Evolutionary conservation across 2,797 vertebrate genomes (phyloP).

Genomic region (Bradypus variegatus): DNA sequence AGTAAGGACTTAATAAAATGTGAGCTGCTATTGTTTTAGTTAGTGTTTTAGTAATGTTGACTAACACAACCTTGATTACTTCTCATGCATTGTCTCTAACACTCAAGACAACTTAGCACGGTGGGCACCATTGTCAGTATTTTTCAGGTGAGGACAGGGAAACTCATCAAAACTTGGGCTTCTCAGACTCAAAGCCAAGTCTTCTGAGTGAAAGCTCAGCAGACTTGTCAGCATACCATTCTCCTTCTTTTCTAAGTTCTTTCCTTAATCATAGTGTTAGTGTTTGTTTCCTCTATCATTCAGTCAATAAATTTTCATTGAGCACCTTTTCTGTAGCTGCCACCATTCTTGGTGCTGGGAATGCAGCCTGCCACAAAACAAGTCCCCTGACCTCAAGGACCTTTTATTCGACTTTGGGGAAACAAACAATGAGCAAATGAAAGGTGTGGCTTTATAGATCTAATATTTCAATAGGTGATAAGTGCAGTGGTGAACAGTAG

Average conservation of each 20-base stretch:
- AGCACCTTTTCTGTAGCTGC: no score
- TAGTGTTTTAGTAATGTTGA: not conserved
- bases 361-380: no score
- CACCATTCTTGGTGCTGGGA: no score
- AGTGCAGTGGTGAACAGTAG: not conserved
- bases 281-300: no score
- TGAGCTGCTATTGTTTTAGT: not conserved
- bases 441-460: not conserved
- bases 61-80: not conserved
- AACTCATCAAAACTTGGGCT: not conserved
- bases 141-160: not conserved
- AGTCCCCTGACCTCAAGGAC: no score
- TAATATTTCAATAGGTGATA: not conserved
- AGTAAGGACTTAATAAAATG: not conserved
- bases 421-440: not conserved
- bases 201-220: not conserved
- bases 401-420: not conserved
- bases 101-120: not conserved
- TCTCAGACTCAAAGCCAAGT: not conserved
- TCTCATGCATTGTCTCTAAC: not conserved
- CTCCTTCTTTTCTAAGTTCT: not conserved
- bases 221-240: not conserved
- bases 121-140: not conserved
- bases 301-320: no score
- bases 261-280: no score